These are phyloP conservation scores for Saccopteryx bilineata DNA, from an alignment of 2,113 vertebrate genomes.

Conservation along the genomic window DNA sequence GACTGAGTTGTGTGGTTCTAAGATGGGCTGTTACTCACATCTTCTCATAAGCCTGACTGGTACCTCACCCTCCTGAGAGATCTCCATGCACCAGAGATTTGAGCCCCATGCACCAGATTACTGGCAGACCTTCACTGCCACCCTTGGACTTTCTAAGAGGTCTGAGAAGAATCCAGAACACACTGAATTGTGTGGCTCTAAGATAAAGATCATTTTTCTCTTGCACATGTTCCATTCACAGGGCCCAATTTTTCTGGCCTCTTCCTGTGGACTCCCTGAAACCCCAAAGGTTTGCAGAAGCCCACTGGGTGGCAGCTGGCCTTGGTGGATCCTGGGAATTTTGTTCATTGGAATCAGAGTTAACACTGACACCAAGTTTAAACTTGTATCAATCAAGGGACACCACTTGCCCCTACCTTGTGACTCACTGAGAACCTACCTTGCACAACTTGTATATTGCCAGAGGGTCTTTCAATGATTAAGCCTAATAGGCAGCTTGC, in stretches of 20 bases:
- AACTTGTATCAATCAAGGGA: not conserved
- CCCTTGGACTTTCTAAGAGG: not conserved
- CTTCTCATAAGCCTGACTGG: not conserved
- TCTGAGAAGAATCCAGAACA: not conserved
- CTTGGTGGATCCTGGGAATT: not conserved
- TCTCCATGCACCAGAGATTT: too few relatives aligned
- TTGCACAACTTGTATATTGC: not conserved
- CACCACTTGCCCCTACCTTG: not conserved
- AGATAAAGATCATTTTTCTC: not conserved
- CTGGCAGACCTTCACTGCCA: not conserved
- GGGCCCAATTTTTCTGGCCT: not conserved
- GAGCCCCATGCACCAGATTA: not conserved
- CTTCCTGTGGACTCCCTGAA: not conserved
- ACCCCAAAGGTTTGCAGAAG: not conserved
- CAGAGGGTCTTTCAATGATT: not conserved
- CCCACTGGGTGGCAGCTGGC: not conserved
- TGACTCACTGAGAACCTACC: not conserved
- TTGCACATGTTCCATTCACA: too few relatives aligned
- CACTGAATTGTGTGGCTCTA: not conserved
- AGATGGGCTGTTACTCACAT: not conserved
- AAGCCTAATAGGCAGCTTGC: not conserved
- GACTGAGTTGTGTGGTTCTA: not conserved
- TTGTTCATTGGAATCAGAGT: not conserved
- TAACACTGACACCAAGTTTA: not conserved
- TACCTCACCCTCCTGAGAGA: not conserved